Conservation (phyloP, 2,888 invertebrate species). For the Ypsolopha scabrella region DNA sequence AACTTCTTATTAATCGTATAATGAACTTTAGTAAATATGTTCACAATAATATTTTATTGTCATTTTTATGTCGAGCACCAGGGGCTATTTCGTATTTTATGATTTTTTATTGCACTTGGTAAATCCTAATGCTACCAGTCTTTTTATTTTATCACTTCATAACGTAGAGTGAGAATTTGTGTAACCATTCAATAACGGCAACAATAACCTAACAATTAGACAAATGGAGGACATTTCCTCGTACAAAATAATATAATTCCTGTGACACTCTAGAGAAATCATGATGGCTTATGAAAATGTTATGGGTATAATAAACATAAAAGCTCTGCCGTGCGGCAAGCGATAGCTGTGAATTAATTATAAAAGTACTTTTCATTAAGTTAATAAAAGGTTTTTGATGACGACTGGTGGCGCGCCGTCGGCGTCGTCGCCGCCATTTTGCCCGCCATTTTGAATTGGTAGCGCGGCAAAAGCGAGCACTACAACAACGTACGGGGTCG, state of each 20-base stretch:
- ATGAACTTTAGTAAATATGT: too few relatives aligned
- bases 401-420: constrained; percentile 11
- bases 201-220: constrained; percentile 35
- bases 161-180: constrained; percentile 48
- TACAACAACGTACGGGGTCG: neutral
- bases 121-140: neutral
- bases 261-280: constrained; percentile 67
- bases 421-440: constrained; percentile 22
- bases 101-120: neutral
- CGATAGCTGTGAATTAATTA: constrained; percentile 69
- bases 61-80: too few relatives aligned
- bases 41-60: too few relatives aligned
- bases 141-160: constrained; percentile 25
- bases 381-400: constrained; percentile 30
- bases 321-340: constrained; percentile 50
- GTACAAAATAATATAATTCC: constrained; percentile 40
- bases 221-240: constrained; percentile 29
- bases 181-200: constrained; percentile 29
- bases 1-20: too few relatives aligned
- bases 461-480: neutral
- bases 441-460: constrained; percentile 10
- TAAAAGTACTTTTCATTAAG: constrained; percentile 62
- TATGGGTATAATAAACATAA: constrained; percentile 67
- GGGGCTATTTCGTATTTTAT: neutral
- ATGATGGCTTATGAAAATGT: constrained; percentile 61